Percentiles rank a stretch among this genome's conserved stretches.
These are phyloP conservation scores for Aplodontia rufa DNA, from an alignment of 2,113 vertebrate species.

Conservation along the genomic window DNA sequence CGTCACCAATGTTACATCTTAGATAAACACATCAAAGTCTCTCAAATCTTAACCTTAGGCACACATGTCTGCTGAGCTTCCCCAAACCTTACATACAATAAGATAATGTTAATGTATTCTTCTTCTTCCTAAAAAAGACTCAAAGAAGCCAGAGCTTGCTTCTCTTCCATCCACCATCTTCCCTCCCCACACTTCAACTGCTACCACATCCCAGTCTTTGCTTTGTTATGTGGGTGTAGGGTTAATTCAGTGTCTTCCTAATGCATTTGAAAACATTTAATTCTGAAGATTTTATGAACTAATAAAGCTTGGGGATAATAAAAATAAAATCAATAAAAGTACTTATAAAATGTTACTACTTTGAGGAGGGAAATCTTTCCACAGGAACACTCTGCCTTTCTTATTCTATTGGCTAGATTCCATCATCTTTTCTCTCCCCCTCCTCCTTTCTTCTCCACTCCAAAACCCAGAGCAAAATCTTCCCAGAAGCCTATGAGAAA, in stretches of 20 bases:
- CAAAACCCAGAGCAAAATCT: constrained; percentile 41
- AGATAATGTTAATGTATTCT: background rate
- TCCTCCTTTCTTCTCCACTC: background rate
- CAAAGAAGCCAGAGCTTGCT: background rate
- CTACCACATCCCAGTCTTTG: background rate
- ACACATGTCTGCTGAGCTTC: background rate
- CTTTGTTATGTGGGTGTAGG: background rate
- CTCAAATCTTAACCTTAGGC: background rate
- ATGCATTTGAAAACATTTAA: background rate
- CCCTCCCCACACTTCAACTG: background rate
- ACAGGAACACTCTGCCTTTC: background rate
- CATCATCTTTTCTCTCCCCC: constrained; percentile 22
- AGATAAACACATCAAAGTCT: constrained; percentile 3
- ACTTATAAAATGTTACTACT: background rate
- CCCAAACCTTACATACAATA: background rate
- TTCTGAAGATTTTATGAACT: constrained; percentile 21
- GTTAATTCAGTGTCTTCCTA: background rate
- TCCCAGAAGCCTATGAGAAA: constrained; percentile 26
- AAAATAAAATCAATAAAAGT: background rate
- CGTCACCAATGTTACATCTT: background rate
- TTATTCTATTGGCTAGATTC: background rate
- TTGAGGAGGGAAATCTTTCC: constrained; percentile 7
- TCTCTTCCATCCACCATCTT: background rate
- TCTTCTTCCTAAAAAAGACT: background rate
- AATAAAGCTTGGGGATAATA: background rate